Evolutionary conservation across 2,113 vertebrate species (phyloP).

Genomic region (Anseranas semipalmata): DNA sequence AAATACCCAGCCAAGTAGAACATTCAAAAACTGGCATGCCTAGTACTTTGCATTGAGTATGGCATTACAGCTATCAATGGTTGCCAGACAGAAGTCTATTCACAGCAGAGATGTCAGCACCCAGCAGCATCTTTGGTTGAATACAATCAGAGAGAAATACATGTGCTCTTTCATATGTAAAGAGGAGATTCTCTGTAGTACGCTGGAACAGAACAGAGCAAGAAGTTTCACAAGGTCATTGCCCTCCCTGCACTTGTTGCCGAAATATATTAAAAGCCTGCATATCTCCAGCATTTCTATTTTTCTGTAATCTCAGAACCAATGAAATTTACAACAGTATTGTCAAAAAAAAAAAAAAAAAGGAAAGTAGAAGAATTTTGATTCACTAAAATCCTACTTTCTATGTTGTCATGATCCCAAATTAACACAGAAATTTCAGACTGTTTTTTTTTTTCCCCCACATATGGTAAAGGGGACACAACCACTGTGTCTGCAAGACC

Average conservation of each 20-base stretch:
- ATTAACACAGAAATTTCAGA: not conserved
- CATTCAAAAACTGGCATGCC: not conserved
- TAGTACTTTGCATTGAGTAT: not conserved
- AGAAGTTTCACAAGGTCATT: not conserved
- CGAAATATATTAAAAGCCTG: not conserved
- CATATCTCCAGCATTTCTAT: not conserved
- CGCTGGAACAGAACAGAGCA: not conserved
- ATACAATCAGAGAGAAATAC: not conserved
- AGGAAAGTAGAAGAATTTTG: not conserved
- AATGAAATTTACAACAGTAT: not conserved
- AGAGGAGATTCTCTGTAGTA: not conserved
- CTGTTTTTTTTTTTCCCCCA: not conserved
- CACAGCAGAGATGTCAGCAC: not conserved
- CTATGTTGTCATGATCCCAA: not conserved
- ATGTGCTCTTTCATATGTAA: conserved; percentile 20
- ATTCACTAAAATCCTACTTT: not conserved
- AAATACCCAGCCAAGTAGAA: not conserved
- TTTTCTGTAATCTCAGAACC: not conserved
- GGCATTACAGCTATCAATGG: not conserved
- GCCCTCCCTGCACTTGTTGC: not conserved
- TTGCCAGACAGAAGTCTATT: conserved; percentile 31
- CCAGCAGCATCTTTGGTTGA: conserved; percentile 19
- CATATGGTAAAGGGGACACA: not conserved
- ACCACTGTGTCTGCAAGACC: not conserved
- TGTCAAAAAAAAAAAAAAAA: too few relatives aligned